These are phyloP conservation scores for Nannoperca obscura DNA, from an alignment of 2,797 vertebrate species.

Conservation along the genomic window DNA sequence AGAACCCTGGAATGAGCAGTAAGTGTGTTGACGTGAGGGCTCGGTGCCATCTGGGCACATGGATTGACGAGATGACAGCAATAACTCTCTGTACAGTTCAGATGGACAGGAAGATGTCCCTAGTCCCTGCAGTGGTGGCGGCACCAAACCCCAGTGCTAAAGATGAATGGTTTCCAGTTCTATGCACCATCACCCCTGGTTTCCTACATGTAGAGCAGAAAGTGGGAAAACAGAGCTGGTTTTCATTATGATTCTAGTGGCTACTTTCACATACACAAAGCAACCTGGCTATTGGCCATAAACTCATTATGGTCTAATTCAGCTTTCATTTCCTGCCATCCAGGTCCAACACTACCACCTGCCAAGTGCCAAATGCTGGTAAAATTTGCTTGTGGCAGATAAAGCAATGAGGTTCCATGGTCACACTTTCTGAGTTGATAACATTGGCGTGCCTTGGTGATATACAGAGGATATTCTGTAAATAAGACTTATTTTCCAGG, in stretches of 20 bases:
- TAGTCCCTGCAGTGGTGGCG: constrained; percentile 74
- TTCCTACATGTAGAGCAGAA: constrained; percentile 59
- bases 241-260: constrained; percentile 62
- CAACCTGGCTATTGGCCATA: constrained; percentile 66
- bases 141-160: constrained; percentile 73
- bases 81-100: constrained; percentile 71
- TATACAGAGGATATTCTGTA: background rate
- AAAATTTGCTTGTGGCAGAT: constrained; percentile 48
- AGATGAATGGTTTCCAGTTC: constrained; percentile 72
- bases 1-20: constrained; percentile 75
- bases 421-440: constrained; percentile 17
- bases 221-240: constrained; percentile 44
- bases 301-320: constrained; percentile 68
- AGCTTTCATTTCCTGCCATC: constrained; percentile 69
- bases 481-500: background rate
- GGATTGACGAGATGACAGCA: constrained; percentile 72
- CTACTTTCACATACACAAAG: constrained; percentile 55
- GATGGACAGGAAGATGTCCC: constrained; percentile 73
- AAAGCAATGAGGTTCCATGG: constrained; percentile 10
- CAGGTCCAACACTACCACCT: constrained; percentile 68
- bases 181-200: constrained; percentile 67
- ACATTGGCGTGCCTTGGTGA: constrained; percentile 3
- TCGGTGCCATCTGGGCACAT: constrained; percentile 84
- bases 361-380: constrained; percentile 67
- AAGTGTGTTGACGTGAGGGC: constrained; percentile 79